These are phyloP conservation scores for Bubalus kerabau DNA, from an alignment of 2,113 vertebrate genomes.

Conservation along the genomic window DNA sequence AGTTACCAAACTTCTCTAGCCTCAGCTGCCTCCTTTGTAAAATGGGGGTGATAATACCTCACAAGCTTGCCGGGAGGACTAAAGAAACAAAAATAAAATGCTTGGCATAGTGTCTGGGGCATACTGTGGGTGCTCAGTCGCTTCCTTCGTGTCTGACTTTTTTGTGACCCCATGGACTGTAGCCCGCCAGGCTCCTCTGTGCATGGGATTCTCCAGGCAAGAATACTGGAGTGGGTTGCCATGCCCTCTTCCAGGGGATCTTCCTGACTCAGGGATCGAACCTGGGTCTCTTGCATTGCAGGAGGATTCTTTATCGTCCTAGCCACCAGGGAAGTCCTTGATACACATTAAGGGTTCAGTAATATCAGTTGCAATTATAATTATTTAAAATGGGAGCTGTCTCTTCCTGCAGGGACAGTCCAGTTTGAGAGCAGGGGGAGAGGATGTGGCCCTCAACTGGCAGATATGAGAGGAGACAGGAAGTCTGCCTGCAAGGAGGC, in stretches of 20 bases:
- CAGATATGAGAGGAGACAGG: neutral
- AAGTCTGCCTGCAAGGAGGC: neutral
- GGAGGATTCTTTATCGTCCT: neutral
- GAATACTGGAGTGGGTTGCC: neutral
- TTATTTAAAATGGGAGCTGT: neutral
- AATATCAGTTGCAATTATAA: neutral
- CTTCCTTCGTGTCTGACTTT: neutral
- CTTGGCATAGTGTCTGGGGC: neutral
- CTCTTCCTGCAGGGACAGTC: neutral
- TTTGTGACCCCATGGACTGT: neutral
- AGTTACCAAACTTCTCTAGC: neutral
- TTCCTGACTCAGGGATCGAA: neutral
- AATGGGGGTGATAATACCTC: neutral
- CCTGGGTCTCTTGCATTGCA: neutral
- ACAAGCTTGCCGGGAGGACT: neutral
- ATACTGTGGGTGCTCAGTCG: neutral
- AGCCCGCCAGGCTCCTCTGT: neutral
- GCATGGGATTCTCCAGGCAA: neutral
- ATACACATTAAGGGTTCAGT: neutral
- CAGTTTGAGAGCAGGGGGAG: neutral
- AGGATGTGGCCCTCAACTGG: neutral
- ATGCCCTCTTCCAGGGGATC: neutral
- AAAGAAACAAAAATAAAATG: neutral
- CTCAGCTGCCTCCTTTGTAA: neutral
- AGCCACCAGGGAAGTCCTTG: neutral